These are phyloP conservation scores for Oedothorax gibbosus DNA, from an alignment of 1,140 invertebrate genomes.

Conservation along the genomic window DNA sequence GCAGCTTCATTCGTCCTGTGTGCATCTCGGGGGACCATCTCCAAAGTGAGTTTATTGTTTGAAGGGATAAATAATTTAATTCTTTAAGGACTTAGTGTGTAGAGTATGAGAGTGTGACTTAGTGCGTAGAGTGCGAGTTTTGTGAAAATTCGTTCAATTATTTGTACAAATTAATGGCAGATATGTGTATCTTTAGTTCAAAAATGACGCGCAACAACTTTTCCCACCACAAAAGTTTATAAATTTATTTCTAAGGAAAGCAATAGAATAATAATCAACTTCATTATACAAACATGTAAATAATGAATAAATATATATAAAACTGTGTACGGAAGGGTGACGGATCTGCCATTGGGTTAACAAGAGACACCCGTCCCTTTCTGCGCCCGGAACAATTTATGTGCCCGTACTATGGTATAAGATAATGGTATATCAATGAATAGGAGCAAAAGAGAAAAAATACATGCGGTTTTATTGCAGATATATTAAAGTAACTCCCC, in stretches of 20 bases:
- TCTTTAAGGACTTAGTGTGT: not conserved
- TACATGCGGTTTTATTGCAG: not conserved
- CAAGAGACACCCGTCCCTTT: too few species aligned
- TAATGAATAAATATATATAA: not conserved
- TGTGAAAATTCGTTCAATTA: not conserved
- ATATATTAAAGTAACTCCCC: not conserved
- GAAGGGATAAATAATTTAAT: not conserved
- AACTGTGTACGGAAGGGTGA: not conserved
- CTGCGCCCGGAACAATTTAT: too few species aligned
- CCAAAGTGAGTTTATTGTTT: conserved; percentile 1
- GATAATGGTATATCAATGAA: not conserved
- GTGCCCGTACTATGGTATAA: too few species aligned
- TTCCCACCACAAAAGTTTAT: too few species aligned
- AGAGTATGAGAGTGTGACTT: not conserved
- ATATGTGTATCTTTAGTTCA: not conserved
- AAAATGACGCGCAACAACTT: too few species aligned
- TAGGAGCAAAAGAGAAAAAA: not conserved
- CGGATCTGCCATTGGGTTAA: not conserved
- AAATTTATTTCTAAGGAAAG: not conserved
- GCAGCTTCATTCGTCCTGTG: conserved; percentile 5
- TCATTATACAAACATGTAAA: not conserved
- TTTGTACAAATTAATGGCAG: not conserved
- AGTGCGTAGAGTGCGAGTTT: not conserved
- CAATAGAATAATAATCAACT: not conserved
- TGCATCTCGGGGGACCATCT: conserved; percentile 25